Conservation (phyloP, 2,113 vertebrate species). For the Opisthocomus hoazin region DNA sequence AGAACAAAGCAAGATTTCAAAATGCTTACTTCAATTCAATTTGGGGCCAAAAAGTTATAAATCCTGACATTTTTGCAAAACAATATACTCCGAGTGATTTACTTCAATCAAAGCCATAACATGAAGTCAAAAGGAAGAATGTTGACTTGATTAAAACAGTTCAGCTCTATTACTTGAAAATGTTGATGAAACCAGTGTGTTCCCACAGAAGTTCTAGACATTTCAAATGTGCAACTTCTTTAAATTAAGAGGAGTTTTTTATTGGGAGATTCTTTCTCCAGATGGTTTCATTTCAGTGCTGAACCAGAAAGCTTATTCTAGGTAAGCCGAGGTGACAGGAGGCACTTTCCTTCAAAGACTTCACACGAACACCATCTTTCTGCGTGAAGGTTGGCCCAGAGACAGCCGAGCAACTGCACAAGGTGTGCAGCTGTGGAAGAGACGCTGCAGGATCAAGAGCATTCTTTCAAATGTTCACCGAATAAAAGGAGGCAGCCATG, state of each 20-base stretch:
- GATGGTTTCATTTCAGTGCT: conserved; percentile 15
- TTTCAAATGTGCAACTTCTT: conserved; percentile 15
- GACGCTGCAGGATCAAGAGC: neutral
- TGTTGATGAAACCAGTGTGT: conserved; percentile 51
- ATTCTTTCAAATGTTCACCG: neutral
- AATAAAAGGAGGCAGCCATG: neutral
- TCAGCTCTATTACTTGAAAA: neutral
- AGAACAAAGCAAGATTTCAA: conserved; percentile 15
- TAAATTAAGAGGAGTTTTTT: conserved; percentile 25
- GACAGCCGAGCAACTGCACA: neutral
- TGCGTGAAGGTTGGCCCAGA: neutral
- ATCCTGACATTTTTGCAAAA: conserved; percentile 23
- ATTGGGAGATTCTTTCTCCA: conserved; percentile 23
- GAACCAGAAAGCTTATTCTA: neutral
- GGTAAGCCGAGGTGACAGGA: conserved; percentile 1
- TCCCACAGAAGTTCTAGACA: neutral
- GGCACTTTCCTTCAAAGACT: neutral
- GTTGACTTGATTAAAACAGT: conserved; percentile 47
- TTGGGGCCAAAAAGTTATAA: neutral
- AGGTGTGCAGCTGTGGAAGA: neutral
- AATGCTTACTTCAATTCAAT: neutral
- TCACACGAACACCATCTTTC: neutral
- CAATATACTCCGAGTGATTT: conserved; percentile 1
- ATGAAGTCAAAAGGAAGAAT: conserved; percentile 24
- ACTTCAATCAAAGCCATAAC: conserved; percentile 31